Base-by-base conservation (phyloP, 2,888 invertebrate species). In the Trichogramma dendrolimi region DNA sequence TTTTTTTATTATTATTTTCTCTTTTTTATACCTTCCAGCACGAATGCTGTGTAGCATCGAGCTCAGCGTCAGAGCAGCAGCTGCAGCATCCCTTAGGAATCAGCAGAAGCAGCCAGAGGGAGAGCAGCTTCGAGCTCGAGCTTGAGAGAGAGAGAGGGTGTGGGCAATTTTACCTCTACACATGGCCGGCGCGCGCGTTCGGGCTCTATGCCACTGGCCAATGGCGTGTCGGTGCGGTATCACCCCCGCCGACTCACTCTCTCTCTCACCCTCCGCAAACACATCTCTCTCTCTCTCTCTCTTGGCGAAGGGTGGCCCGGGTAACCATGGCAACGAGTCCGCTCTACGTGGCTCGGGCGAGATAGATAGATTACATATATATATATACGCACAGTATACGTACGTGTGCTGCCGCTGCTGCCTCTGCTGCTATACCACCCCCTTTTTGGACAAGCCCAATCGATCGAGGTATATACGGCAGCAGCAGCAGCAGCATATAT, bases 391-490 rank as follows among this genome's bases (percentile, higher is more conserved):
- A 66, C 74, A 73, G 72, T 73, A 11, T 53, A 27, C 27, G 27
- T 27, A 27, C 27, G 27, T 27, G 27, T 27, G 27, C 27, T 27
- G 27, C 27, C 2, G 14, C 14, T 2, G 27, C 27, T 27, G 27
- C 27, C 2, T 1, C 14, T 2, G 14, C 14, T 27, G 27, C 27
- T 27, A 27, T 27, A 27, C 27, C 27, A 44, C 38, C 49, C 73
- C 77, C 77, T 75, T 75, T 77, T 77, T 76, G 78, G 78, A 79
- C 79, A 79, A 79, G 78, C 79, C 79, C 79, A 79, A 79, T 79
- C 79, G 79, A 79, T 79, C 79, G 79, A 79, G 79, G 79, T 79
- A 73, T n/a, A 59, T 76, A 76, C 77, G 75, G 76, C 74, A 72
- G 73, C 77, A 75, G 77, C 58, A 8, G 55, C 62, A 50, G 55